Evolutionary conservation across 2,113 vertebrate genomes (phyloP), one percentile per base, ranked within the genome.

Genomic region (Aphyosemion australe): DNA sequence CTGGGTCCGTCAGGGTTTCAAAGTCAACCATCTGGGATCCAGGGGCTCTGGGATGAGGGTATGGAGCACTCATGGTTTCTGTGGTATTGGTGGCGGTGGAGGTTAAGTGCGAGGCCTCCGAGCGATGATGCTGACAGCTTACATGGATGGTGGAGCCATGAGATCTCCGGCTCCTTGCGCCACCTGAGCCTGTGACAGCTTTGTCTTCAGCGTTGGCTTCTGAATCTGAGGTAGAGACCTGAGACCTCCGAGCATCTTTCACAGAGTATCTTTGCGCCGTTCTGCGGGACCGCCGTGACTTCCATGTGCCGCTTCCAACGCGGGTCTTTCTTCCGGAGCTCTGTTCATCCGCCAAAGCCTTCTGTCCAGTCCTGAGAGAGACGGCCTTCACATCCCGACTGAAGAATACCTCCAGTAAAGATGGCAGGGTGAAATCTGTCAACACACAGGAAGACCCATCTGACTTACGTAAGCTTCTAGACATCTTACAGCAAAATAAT

Each of bases 161-260:
- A 20, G 92, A 73, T 34, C 93, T 88, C 5, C 93, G 89, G 61
- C 89, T 93, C 64, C 91, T 94, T 0, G 57, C 76, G 20, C 79
- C 62, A 2, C 82, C 45, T 3, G 66, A 67, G 21, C 85, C 66
- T 1, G 60, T 50, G 20, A 64, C 31, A 11, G 79, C 74, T 82
- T 93, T 95, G 41, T 96, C 94, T 76, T 97, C 95, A 1, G 93
- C 92, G 82, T 95, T 94, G 59, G 92, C 94, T 60, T 98, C 97
- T 0, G 97, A 98, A 82, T 98, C 97, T 0, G 97, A 98, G 3
- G 96, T 96, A 72, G 97, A 97, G 0, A 96, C 89, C 82, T 95
- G 95, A 8, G 95, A 93, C 84, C 92, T 94, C 49, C 94, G 93
- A 0, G 94, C 95, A 73, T 98, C 95, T 82, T 94, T 94, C 65